phyloP scores from a whole-genome alignment of 2,113 vertebrate species.

The Gulo gulo region DNA sequence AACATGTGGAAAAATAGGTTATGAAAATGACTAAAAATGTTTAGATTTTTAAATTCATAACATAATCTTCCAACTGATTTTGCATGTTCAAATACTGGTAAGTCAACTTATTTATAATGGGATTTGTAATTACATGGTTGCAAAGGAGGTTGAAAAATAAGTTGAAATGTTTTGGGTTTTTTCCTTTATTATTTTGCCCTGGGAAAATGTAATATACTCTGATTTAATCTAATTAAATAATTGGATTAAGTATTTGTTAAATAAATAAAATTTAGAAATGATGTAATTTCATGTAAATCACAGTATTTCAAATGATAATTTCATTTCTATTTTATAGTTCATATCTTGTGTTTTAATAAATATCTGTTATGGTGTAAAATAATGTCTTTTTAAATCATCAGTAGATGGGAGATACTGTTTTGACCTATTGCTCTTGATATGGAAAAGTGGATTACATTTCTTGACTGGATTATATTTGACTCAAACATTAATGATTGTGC shows the following conservation, averaged over 20 bases:
- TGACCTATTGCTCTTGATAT: background rate
- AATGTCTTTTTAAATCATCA: slow-evolving; percentile 3
- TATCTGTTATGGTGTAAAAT: background rate
- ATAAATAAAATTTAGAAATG: slow-evolving; percentile 76
- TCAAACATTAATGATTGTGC: background rate
- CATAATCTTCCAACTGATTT: slow-evolving; percentile 59
- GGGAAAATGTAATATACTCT: slow-evolving; percentile 74
- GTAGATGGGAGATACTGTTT: background rate
- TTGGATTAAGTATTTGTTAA: slow-evolving; percentile 71
- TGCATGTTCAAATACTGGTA: slow-evolving; percentile 71
- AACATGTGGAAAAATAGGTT: slow-evolving; percentile 74
- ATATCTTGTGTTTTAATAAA: background rate
- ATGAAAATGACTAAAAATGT: slow-evolving; percentile 56
- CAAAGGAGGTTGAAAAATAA: slow-evolving; percentile 71
- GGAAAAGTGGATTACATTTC: background rate
- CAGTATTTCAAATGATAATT: slow-evolving; percentile 42
- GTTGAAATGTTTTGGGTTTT: slow-evolving; percentile 71
- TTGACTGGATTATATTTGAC: background rate
- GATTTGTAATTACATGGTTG: slow-evolving; percentile 75
- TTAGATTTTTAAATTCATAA: slow-evolving; percentile 63
- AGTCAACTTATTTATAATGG: slow-evolving; percentile 72
- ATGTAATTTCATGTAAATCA: slow-evolving; percentile 65
- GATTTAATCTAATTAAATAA: slow-evolving; percentile 74
- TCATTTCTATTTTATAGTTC: slow-evolving; percentile 44
- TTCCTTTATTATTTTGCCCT: slow-evolving; percentile 70